Percentiles rank a stretch among this genome's conserved stretches.
Evolutionary conservation across 2,888 invertebrate species (phyloP).

Genomic region (Heliconius sara): DNA sequence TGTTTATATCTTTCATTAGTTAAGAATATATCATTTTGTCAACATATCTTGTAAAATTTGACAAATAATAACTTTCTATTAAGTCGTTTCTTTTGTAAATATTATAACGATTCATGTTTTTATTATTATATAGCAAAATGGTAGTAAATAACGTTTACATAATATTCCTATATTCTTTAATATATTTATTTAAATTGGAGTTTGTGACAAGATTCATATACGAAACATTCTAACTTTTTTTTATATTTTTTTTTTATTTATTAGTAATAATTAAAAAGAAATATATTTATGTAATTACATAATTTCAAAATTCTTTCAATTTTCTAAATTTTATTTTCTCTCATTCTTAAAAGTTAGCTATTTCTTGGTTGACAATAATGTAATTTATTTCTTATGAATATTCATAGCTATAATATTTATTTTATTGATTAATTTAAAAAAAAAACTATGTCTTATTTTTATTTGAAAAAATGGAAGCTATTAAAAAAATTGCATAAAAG

Average conservation of each 20-base stretch:
- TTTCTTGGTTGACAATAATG: constrained; percentile 48
- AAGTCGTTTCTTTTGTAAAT: constrained; percentile 8
- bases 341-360: constrained; percentile 24
- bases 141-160: neutral
- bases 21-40: constrained; percentile 37
- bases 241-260: too few relatives aligned
- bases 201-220: too few relatives aligned
- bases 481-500: neutral
- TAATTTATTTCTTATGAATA: constrained; percentile 20
- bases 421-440: neutral
- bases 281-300: too few relatives aligned
- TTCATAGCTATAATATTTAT: neutral
- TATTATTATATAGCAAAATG: neutral
- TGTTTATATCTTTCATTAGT: constrained; percentile 12
- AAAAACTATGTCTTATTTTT: neutral
- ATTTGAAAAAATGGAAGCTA: neutral
- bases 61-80: neutral
- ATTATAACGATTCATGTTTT: neutral
- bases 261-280: too few relatives aligned
- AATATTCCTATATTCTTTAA: neutral
- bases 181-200: neutral
- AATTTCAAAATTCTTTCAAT: neutral
- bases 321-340: neutral
- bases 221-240: too few relatives aligned
- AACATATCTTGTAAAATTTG: constrained; percentile 29